Percentiles rank a stretch among this genome's conserved stretches.
Conservation (phyloP, 2,888 invertebrate species). For the Lepetodrilus schrolli region DNA sequence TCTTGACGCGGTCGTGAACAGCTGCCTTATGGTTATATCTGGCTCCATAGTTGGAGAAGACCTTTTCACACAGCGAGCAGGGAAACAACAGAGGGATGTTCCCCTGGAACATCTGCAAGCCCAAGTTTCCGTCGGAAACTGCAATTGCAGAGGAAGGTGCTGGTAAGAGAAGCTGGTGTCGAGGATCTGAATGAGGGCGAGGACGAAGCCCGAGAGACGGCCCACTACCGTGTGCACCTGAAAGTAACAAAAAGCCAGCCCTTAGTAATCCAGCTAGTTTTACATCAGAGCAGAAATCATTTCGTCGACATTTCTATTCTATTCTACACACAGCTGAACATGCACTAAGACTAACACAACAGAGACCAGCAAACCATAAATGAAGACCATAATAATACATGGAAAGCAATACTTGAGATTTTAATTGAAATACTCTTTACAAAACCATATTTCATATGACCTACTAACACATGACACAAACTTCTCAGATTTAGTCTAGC, state of each 20-base stretch:
- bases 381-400: too few relatives aligned
- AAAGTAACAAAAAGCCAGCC: slow-evolving; percentile 9
- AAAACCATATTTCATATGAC: too few relatives aligned
- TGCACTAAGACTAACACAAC: too few relatives aligned
- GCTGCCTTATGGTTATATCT: slow-evolving; percentile 15
- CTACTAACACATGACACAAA: too few relatives aligned
- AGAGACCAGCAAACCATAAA: too few relatives aligned
- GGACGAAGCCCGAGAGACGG: not conserved
- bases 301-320: too few relatives aligned
- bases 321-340: too few relatives aligned
- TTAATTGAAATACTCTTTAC: too few relatives aligned
- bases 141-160: not conserved
- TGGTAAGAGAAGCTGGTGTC: not conserved
- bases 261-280: too few relatives aligned
- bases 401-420: too few relatives aligned
- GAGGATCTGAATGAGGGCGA: not conserved
- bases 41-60: slow-evolving; percentile 10
- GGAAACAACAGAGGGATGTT: not conserved
- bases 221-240: slow-evolving; percentile 1
- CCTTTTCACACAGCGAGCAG: slow-evolving; percentile 7
- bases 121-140: not conserved
- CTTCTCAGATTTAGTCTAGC: too few relatives aligned
- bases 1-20: not conserved
- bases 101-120: not conserved
- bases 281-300: too few relatives aligned